Evolutionary conservation across 2,888 invertebrate genomes (phyloP), one percentile per base, ranked within the genome.

Genomic region (Heliconius sara): DNA sequence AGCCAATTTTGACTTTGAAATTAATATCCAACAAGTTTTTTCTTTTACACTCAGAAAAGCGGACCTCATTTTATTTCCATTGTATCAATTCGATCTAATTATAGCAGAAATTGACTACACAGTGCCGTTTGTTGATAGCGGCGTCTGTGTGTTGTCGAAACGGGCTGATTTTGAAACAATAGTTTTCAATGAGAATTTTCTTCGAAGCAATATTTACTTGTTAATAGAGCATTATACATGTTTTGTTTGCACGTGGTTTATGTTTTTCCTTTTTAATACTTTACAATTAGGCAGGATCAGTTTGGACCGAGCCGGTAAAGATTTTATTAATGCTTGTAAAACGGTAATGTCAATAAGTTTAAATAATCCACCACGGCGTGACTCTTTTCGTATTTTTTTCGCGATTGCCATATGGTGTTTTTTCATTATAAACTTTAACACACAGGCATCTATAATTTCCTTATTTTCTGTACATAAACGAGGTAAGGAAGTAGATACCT

Each of bases 401-500:
- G 81, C 85, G 1, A 84, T 92, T 27, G 87, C 91, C 4, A 87
- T 94, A 47, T 95, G 95, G 94, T 87, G 93, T 63, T 93, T 91
- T 81, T 95, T 95, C 81, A 78, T 93, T 9, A 83, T 95, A 10
- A 95, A 92, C 83, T 95, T 95, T 84, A 87, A 88, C 6, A 91
- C 89, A 3, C 95, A 95, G 82, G 95, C 95, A 1, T 91, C 89
- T 16, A 93, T 95, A 25, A 90, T 91, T 82, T 95, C 95, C 1
- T 90, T 95, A 67, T 92, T 95, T 77, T 92, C 93, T 16, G 92
- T 92, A 3, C 88, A 87, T 22, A 94, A 92, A 82, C 90, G 92
- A 81, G 94, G 93, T 0, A 91, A 90, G 81, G 94, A 95, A 73
- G 90, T 95, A 0, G 90, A 95, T 43, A 93, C 94, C 0, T 95